Base-by-base conservation (phyloP, 1,140 invertebrate species). In the Elymnias hypermnestra region DNA sequence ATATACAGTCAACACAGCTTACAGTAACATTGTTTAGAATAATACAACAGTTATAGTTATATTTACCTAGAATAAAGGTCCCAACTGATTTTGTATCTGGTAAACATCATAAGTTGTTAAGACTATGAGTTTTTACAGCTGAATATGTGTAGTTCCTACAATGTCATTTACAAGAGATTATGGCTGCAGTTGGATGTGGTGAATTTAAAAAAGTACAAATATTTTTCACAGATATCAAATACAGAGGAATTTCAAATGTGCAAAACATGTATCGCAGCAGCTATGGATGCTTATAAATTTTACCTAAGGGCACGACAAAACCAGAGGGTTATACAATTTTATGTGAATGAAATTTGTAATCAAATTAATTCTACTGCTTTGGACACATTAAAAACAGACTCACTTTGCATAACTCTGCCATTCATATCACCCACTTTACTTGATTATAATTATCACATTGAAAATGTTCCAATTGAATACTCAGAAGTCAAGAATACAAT, bases 241-340 rank as follows among this genome's bases (percentile, higher is more conserved):
- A 18, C 23, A 5, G 67, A 73, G 6, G 60, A 68, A 4, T 69
- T 55, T 40, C 78, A 69, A 63, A 53, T 75, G 5, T 84, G 81
- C 49, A 42, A 61, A 2, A 56, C 69, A n/a, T 84, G 81, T 43
- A 78, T 77, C 12, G 46, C 53, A 6, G 39, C 44, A 3, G 72
- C 77, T 8, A 68, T 59, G 15, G 53, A 59, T 25, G 68, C 76
- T 10, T 81, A 77, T 35, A 73, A 75, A 38, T 84, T 84, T 29
- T 72, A 64, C 41, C 47, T 71, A n/a, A 22, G 58, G 15, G 31
- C 62, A 4, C 64, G 65, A 52, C 45, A 50, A 6, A 75, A 50
- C 40, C 44, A 78, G 36, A 63, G 75, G 36, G 45, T 81, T 1
- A 47, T 81, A 0, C 35, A 64, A 7, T 70, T 53, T 53, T 84